Base-by-base conservation (phyloP, 2,888 invertebrate species). In the Lycaena phlaeas region DNA sequence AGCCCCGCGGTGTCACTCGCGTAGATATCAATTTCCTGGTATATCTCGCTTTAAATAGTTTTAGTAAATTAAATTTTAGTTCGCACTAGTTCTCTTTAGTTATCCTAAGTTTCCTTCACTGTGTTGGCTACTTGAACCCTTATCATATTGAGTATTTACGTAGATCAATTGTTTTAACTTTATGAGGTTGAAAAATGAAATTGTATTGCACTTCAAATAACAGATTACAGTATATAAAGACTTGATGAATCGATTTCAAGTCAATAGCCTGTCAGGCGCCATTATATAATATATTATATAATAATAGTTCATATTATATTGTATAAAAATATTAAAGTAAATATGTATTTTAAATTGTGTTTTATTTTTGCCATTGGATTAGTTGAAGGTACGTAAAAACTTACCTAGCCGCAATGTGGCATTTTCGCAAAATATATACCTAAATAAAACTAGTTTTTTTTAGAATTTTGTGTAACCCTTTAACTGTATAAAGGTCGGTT, bases 211-310 rank as follows among this genome's bases (percentile, higher is more conserved):
- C 18, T 17, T 12, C 2, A 34, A 17, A 22, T 34, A 22, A 22
- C 9, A 34, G 34, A 34, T 34, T 18, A 34, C 11, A 4, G 9
- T 34, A 34, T 34, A 34, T 34, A 34, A 34, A 34, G 12, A n/a
- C 12, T 11, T 18, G 11, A 12, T 18, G 12, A 12, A 18, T 12
- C 18, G 9, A 18, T 11, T 9, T 4, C 10, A 3, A 34, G 7
- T 22, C 12, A 34, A 34, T 22, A 34, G 34, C 18, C 18, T 22
- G 17, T 18, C 18, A 22, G 12, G 11, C 22, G 11, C 9, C 22
- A 12, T 34, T 18, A 18, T 12, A 34, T 34, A 34, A 34, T 22
- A 34, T 12, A 7, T 7, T 17, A 11, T 15, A 10, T 17, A 12
- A 22, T 6, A 34, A 12, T 18, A 22, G 3, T 4, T 27, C n/a